Conservation (phyloP, 2,888 invertebrate genomes). For the Melipona beecheii region DNA sequence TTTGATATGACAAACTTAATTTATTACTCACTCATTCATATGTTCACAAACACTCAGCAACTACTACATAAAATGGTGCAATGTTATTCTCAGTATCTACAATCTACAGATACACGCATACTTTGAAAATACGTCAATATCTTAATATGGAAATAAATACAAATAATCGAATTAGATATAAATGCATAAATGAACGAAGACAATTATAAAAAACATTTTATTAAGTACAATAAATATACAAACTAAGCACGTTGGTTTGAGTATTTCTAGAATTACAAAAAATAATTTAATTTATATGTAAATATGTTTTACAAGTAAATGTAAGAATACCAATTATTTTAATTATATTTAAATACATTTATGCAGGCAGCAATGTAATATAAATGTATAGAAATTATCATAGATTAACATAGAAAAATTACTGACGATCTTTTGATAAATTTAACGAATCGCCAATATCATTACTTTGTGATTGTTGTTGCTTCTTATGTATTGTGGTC, state of each 20-base stretch:
- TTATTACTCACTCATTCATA: neutral
- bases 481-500: constrained; percentile 75
- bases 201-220: constrained; percentile 32
- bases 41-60: neutral
- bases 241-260: neutral
- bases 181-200: neutral
- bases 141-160: neutral
- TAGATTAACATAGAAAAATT: constrained; percentile 40
- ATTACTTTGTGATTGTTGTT: constrained; percentile 68
- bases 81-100: neutral
- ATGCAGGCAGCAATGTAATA: constrained; percentile 27
- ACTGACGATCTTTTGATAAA: constrained; percentile 80
- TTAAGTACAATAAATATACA: constrained; percentile 33
- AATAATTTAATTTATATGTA: constrained; percentile 35
- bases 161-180: neutral
- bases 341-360: constrained; percentile 35
- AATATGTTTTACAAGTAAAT: constrained; percentile 18
- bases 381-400: constrained; percentile 45
- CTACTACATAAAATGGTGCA: constrained; percentile 33
- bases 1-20: neutral
- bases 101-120: too few species aligned
- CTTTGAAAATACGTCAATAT: neutral
- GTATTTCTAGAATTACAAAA: constrained; percentile 23
- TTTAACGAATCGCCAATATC: constrained; percentile 80
- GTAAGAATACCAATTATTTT: constrained; percentile 33